Percentiles rank a stretch among this genome's conserved stretches.
Evolutionary conservation across 2,113 vertebrate species (phyloP).

Genomic region (Cyphomyrus plagiostoma): DNA sequence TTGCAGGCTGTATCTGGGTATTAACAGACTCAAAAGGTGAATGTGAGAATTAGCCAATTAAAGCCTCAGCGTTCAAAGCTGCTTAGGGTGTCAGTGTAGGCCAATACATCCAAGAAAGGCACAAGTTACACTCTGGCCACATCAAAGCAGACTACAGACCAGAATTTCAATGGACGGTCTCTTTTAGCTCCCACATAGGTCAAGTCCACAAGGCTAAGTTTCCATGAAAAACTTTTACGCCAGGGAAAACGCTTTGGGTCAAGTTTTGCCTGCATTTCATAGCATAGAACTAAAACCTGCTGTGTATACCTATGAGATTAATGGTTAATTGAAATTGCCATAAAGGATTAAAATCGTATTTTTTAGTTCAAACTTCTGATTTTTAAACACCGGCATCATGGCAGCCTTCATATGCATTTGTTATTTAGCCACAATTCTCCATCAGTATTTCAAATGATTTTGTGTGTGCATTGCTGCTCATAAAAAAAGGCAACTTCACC

Average conservation of each 20-base stretch:
- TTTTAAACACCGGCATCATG: background rate
- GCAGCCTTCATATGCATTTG: background rate
- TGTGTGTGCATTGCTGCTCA: background rate
- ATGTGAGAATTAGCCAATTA: background rate
- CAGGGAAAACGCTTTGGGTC: background rate
- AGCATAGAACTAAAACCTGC: background rate
- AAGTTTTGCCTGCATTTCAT: background rate
- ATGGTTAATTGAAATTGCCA: too few relatives aligned
- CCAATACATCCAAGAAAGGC: background rate
- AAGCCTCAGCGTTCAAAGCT: background rate
- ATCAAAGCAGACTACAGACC: background rate
- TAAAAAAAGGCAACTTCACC: background rate
- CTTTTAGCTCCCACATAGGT: background rate
- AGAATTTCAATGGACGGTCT: background rate
- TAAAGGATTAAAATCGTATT: background rate
- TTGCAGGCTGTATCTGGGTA: background rate
- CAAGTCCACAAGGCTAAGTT: background rate
- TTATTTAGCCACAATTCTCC: background rate
- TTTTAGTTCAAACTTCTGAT: background rate
- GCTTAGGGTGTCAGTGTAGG: background rate
- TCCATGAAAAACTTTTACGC: background rate
- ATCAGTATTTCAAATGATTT: background rate
- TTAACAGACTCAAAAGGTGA: background rate
- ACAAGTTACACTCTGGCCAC: background rate
- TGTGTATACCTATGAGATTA: background rate